phyloP scores from a whole-genome alignment of 2,113 vertebrate species.

The Sinocyclocheilus anophthalmus region DNA sequence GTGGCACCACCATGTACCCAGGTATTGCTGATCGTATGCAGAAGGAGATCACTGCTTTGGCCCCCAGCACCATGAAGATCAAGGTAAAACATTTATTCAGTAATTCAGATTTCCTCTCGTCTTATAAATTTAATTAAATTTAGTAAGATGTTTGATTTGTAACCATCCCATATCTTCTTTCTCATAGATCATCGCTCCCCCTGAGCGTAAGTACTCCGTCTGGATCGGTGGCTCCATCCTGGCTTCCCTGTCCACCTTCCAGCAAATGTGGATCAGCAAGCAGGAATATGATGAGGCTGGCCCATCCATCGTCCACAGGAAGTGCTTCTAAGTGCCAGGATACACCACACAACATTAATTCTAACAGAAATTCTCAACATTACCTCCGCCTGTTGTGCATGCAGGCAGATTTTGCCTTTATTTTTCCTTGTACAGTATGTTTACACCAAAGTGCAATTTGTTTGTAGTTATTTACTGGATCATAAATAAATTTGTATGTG shows the following conservation, averaged over 20 bases:
- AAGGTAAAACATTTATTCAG: conserved; percentile 72
- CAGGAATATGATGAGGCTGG: conserved; percentile 89
- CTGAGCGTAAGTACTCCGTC: conserved; percentile 88
- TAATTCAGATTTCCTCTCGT: neutral
- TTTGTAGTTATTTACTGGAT: conserved; percentile 86
- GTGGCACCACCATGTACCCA: conserved; percentile 75
- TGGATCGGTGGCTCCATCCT: conserved; percentile 91
- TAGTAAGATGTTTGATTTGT: neutral
- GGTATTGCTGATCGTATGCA: conserved; percentile 78
- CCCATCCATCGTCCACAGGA: conserved; percentile 89
- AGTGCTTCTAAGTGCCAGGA: conserved; percentile 81
- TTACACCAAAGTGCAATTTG: conserved; percentile 82
- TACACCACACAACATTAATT: no score
- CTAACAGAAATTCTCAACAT: conserved; percentile 55
- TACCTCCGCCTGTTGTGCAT: conserved; percentile 72
- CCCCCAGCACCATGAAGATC: conserved; percentile 91
- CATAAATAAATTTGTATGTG: conserved; percentile 40
- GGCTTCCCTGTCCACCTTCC: conserved; percentile 90
- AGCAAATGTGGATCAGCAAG: conserved; percentile 93
- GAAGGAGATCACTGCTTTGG: conserved; percentile 82
- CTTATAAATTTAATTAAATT: neutral
- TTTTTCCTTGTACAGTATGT: conserved; percentile 88
- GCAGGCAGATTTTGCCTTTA: conserved; percentile 63
- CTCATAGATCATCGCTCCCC: conserved; percentile 85
- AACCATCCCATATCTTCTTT: neutral